Conservation (phyloP, 2,888 invertebrate genomes). For the Hesperia comma region DNA sequence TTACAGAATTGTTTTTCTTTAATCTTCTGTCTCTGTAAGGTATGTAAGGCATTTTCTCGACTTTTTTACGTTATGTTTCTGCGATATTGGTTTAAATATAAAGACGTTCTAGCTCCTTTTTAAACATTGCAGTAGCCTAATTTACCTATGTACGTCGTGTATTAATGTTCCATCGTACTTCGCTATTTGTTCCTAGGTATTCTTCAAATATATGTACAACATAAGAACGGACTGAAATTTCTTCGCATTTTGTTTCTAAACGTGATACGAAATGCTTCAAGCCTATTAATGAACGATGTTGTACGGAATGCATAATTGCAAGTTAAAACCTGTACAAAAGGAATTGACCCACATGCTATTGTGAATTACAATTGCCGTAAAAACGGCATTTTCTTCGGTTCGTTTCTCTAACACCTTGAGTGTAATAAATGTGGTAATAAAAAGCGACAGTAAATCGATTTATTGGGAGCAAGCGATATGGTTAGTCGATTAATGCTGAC, state of each 20-base stretch:
- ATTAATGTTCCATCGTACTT: no score
- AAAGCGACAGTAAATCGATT: constrained; percentile 17
- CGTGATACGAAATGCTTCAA: background rate
- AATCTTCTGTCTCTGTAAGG: no score
- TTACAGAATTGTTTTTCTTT: no score
- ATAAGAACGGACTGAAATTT: no score
- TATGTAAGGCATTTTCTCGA: no score
- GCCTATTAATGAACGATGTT: background rate
- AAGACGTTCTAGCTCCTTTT: no score
- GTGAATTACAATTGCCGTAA: constrained; percentile 1
- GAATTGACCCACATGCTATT: constrained; percentile 1
- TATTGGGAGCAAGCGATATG: constrained; percentile 17
- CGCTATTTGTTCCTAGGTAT: no score
- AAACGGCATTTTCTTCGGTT: constrained; percentile 8
- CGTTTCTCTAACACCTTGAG: constrained; percentile 17
- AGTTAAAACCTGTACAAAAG: background rate
- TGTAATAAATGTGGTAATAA: constrained; percentile 14
- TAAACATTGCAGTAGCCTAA: no score
- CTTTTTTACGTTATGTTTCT: no score
- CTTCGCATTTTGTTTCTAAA: background rate
- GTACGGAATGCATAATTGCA: background rate
- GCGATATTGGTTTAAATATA: no score
- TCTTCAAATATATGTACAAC: no score
- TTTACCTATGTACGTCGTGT: no score
- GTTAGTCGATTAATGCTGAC: background rate